Evolutionary conservation across 2,888 invertebrate genomes (phyloP).

Genomic region (Notodonta dromedarius): DNA sequence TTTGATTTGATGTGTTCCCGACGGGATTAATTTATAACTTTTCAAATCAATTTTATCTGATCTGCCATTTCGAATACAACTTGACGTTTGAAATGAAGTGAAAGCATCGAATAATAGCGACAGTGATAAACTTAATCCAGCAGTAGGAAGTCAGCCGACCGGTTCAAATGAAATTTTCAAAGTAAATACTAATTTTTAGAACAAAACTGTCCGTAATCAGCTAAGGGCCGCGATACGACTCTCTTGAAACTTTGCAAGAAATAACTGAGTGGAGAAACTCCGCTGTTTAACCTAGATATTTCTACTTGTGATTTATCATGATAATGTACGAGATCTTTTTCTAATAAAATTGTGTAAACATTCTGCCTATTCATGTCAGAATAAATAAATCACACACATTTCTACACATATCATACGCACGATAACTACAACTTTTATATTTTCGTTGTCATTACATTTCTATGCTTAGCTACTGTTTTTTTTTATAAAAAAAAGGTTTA

Average conservation of each 20-base stretch:
- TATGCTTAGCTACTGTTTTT: too few relatives aligned
- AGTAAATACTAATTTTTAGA: slow-evolving; percentile 45
- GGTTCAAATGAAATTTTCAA: slow-evolving; percentile 38
- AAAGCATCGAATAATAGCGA: background rate
- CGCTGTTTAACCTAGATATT: slow-evolving; percentile 39
- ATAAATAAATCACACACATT: too few relatives aligned
- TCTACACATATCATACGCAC: too few relatives aligned
- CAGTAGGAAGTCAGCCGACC: slow-evolving; percentile 20
- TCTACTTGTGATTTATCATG: slow-evolving; percentile 25
- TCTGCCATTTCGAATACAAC: slow-evolving; percentile 11
- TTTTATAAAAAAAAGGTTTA: too few relatives aligned
- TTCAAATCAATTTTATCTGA: slow-evolving; percentile 28
- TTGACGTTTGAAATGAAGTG: slow-evolving; percentile 8
- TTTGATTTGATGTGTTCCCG: slow-evolving; percentile 51
- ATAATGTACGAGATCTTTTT: background rate
- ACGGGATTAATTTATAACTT: slow-evolving; percentile 45
- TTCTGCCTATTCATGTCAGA: too few relatives aligned
- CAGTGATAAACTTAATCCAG: slow-evolving; percentile 1
- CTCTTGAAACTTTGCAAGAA: slow-evolving; percentile 43
- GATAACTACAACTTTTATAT: too few relatives aligned
- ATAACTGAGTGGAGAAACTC: slow-evolving; percentile 38
- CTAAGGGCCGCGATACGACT: slow-evolving; percentile 44
- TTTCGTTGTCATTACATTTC: too few relatives aligned
- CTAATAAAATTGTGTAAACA: slow-evolving; percentile 4
- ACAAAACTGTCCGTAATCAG: slow-evolving; percentile 53